Base-by-base conservation (phyloP, 2,113 vertebrate species). In the Nothobranchius kuhntae region DNA sequence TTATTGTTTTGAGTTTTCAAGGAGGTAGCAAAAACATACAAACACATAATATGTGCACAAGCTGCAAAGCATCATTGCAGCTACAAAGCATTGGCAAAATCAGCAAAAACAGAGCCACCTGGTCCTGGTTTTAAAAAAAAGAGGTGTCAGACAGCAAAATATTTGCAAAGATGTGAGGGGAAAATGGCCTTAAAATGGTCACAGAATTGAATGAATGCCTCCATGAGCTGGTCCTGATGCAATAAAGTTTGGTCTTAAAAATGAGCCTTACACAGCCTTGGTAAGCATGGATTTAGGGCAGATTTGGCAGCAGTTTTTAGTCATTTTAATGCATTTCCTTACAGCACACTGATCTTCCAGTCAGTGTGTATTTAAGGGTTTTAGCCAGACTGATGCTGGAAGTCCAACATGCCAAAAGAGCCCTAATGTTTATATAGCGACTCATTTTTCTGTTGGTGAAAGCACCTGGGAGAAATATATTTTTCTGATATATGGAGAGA, bases 61-160 rank as follows among this genome's bases (percentile, higher is more conserved):
- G 50, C 58, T 71, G 82, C 68, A 87, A 65, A 82, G 73, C 5
- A 14, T n/a, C 61, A 17, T 48, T 13, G 21, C 38, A 14, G 51
- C 46, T 24, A 72, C 76, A 61, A 77, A 79, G 61, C 69, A 71
- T 64, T 75, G 73, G 79, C 77, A 74, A 44, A 71, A 59, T 64
- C 75, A 75, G 73, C 62, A 75, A 77, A 30, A 80, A 83, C 56
- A 17, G 45, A 75, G 51, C 35, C 38, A 17, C 40, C 17, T 51
- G 11, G 63, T 71, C 52, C 1, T 53, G 65, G 75, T 40, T 40
- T 40, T 66, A n/a, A 85, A 69, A 74, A 58, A 68, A 40, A 42
- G 14, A 52, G 7, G 15, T 24, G 51, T 60, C 44, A 73, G 59
- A 62, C 9, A 58, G 68, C 42, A 65, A 65, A 61, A 60, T 47